These are phyloP conservation scores for Phania funesta DNA, from an alignment of 2,888 invertebrate species.

Conservation along the genomic window DNA sequence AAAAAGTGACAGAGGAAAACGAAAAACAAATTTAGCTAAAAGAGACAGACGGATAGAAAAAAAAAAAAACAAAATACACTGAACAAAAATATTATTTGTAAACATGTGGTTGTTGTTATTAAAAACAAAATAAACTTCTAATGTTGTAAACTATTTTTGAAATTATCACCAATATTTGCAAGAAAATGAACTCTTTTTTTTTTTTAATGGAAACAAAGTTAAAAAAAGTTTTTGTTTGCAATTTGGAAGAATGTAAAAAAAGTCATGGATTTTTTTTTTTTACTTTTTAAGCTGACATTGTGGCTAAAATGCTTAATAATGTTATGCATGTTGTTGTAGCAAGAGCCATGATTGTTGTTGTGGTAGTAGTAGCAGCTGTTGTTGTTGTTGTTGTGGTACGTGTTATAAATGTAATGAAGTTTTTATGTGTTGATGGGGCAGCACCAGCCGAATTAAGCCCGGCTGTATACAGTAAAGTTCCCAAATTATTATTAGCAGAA, in stretches of 20 bases:
- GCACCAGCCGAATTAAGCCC: constrained; percentile 77
- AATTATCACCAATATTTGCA: constrained; percentile 52
- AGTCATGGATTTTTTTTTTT: constrained; percentile 8
- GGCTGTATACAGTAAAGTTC: constrained; percentile 80
- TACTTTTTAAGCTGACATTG: constrained; percentile 76
- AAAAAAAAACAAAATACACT: constrained; percentile 65
- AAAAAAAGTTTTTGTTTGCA: not conserved
- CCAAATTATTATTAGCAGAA: constrained; percentile 80
- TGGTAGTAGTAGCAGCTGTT: constrained; percentile 72
- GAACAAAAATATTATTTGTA: constrained; percentile 52
- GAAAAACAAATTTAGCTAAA: constrained; percentile 71
- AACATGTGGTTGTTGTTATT: constrained; percentile 6
- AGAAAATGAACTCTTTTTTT: not conserved
- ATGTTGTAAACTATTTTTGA: constrained; percentile 64
- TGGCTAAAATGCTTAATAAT: constrained; percentile 77
- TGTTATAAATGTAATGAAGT: constrained; percentile 71
- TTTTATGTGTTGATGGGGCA: constrained; percentile 66
- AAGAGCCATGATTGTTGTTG: constrained; percentile 75
- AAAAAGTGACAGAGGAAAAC: constrained; percentile 72
- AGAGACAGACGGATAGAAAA: no score
- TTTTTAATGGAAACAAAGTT: no score
- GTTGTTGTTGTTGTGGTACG: constrained; percentile 71
- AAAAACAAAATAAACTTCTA: constrained; percentile 33
- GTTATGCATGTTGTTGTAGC: constrained; percentile 78
- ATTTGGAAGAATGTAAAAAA: constrained; percentile 24